Evolutionary conservation across 2,888 invertebrate genomes (phyloP).

Genomic region (Pyralis farinalis): DNA sequence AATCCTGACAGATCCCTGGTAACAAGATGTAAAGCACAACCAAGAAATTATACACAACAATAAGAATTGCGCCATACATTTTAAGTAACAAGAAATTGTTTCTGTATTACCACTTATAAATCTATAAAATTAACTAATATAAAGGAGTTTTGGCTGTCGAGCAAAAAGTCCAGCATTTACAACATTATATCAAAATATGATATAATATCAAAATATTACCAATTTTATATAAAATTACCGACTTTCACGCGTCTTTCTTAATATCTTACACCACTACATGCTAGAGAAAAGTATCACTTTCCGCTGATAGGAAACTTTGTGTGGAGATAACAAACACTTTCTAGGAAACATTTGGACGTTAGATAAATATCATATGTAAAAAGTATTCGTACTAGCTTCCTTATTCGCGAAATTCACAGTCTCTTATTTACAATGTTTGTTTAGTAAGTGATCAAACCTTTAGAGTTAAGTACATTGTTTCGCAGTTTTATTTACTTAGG

Average conservation of each 20-base stretch:
- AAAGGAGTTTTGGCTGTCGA: constrained; percentile 51
- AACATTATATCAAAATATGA: constrained; percentile 39
- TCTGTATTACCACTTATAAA: constrained; percentile 32
- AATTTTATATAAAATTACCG: constrained; percentile 51
- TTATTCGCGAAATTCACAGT: no score
- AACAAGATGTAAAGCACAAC: constrained; percentile 30
- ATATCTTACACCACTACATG: constrained; percentile 29
- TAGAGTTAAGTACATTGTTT: no score
- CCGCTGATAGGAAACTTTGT: constrained; percentile 12
- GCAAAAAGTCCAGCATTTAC: constrained; percentile 69
- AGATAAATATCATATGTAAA: background rate
- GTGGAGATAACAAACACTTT: background rate
- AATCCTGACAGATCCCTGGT: constrained; percentile 7
- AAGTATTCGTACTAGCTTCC: background rate
- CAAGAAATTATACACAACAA: constrained; percentile 22
- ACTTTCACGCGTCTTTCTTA: constrained; percentile 28
- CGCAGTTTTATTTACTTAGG: no score
- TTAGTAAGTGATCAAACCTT: no score
- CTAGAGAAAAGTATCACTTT: constrained; percentile 21
- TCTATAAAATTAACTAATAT: constrained; percentile 47
- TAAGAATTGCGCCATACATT: constrained; percentile 18
- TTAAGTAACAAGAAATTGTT: constrained; percentile 21
- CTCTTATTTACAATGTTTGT: no score
- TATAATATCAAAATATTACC: constrained; percentile 40
- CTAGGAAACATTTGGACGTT: background rate